Conservation (phyloP, 2,888 invertebrate genomes). For the Agriopis leucophaearia region DNA sequence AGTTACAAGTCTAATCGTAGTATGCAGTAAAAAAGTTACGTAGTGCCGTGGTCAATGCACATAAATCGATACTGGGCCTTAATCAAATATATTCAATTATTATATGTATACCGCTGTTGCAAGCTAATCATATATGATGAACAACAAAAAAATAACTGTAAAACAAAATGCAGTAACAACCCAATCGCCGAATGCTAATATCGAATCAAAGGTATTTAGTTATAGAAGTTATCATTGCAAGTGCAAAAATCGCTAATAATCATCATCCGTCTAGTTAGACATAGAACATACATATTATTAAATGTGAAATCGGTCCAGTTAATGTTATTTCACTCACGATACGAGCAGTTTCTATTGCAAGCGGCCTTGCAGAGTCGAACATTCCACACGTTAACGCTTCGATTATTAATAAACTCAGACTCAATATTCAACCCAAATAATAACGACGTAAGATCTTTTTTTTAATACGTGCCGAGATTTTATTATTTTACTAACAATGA, state of each 20-base stretch:
- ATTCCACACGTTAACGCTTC: constrained; percentile 85
- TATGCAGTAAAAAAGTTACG: not conserved
- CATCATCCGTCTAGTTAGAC: constrained; percentile 48
- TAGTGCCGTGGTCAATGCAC: not conserved
- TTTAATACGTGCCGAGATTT: constrained; percentile 74
- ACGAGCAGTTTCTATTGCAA: constrained; percentile 83
- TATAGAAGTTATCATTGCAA: constrained; percentile 41
- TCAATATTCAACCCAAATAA: constrained; percentile 82
- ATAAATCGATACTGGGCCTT: not conserved
- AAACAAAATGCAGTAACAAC: not conserved
- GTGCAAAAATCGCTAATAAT: constrained; percentile 43
- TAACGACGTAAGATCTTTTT: constrained; percentile 77
- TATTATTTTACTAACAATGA: constrained; percentile 84
- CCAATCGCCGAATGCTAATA: constrained; percentile 10
- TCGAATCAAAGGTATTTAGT: not conserved
- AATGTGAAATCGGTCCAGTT: constrained; percentile 79
- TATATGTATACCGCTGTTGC: not conserved
- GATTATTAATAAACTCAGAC: constrained; percentile 83
- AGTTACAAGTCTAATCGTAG: not conserved
- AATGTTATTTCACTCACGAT: constrained; percentile 83
- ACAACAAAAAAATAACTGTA: not conserved
- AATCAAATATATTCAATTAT: not conserved
- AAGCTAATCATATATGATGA: not conserved
- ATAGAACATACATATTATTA: constrained; percentile 67
- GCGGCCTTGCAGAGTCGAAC: constrained; percentile 83